Percentiles rank a stretch among this genome's conserved stretches.
phyloP scores from a whole-genome alignment of 2,797 vertebrate genomes.

The Sebastes taczanowskii region DNA sequence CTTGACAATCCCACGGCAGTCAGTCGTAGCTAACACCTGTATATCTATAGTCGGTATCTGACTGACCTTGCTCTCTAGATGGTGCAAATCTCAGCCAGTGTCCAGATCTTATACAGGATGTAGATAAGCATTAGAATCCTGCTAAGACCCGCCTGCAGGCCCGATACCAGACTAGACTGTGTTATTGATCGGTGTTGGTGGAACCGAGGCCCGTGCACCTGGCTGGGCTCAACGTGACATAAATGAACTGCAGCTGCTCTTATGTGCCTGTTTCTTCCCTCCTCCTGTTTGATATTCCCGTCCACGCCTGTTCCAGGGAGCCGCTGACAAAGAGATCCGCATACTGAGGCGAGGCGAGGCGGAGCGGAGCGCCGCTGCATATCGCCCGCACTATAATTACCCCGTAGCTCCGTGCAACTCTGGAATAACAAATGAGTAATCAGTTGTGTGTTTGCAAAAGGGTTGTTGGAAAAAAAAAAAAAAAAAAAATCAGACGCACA shows the following conservation, averaged over 20 bases:
- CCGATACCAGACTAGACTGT: slow-evolving; percentile 9
- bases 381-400: slow-evolving; percentile 46
- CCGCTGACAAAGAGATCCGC: slow-evolving; percentile 27
- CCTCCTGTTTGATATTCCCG: slow-evolving; percentile 64
- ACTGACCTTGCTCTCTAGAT: neutral
- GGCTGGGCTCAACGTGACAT: slow-evolving; percentile 30
- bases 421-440: slow-evolving; percentile 45
- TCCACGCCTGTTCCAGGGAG: slow-evolving; percentile 39
- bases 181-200: slow-evolving; percentile 34
- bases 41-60: neutral
- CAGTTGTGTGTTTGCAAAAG: slow-evolving; percentile 14
- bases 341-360: slow-evolving; percentile 17
- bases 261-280: slow-evolving; percentile 11
- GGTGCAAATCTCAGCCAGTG: neutral
- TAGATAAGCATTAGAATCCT: neutral
- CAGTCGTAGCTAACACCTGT: neutral
- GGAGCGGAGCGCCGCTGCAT: slow-evolving; percentile 14
- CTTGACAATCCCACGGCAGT: neutral
- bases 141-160: neutral
- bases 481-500: neutral
- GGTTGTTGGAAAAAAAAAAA: neutral
- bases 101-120: neutral
- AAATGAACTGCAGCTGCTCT: slow-evolving; percentile 52
- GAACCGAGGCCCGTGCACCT: slow-evolving; percentile 32
- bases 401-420: neutral